Evolutionary conservation across 2,797 vertebrate species (phyloP).

Genomic region (Notolabrus celidotus): DNA sequence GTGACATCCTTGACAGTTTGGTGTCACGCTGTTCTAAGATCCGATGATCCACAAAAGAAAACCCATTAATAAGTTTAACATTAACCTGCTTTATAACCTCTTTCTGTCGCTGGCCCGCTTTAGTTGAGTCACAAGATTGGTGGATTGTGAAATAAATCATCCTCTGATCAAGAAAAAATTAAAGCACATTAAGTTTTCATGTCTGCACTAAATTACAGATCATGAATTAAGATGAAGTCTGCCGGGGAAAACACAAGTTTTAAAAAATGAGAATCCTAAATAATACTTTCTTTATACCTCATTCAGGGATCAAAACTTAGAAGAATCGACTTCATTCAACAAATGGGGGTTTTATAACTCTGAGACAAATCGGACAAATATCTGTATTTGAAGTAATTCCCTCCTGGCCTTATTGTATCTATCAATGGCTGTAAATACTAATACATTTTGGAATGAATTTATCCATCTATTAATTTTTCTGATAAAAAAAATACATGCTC

Average conservation of each 20-base stretch:
- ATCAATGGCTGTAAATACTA: not conserved
- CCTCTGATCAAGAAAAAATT: slow-evolving; percentile 4
- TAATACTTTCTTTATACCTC: not conserved
- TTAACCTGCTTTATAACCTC: slow-evolving; percentile 82
- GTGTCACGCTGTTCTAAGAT: slow-evolving; percentile 84
- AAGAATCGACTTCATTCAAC: slow-evolving; percentile 2
- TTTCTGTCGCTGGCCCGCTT: slow-evolving; percentile 75
- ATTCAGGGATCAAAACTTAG: slow-evolving; percentile 16
- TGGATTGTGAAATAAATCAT: not conserved
- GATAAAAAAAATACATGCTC: too few species aligned
- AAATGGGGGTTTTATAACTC: slow-evolving; percentile 7
- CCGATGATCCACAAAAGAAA: slow-evolving; percentile 76
- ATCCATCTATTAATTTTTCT: too few species aligned
- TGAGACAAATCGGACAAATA: slow-evolving; percentile 21
- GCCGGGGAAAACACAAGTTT: slow-evolving; percentile 19
- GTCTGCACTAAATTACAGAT: not conserved
- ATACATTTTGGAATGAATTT: too few species aligned
- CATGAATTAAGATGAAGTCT: not conserved
- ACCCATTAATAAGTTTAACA: slow-evolving; percentile 78
- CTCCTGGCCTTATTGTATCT: not conserved
- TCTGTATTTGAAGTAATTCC: too few species aligned
- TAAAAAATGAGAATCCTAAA: not conserved
- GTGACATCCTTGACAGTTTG: slow-evolving; percentile 89
- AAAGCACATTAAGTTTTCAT: slow-evolving; percentile 5
- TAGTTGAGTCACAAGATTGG: slow-evolving; percentile 52